Evolutionary conservation across 2,113 vertebrate species (phyloP).

Genomic region (Origma solitaria): DNA sequence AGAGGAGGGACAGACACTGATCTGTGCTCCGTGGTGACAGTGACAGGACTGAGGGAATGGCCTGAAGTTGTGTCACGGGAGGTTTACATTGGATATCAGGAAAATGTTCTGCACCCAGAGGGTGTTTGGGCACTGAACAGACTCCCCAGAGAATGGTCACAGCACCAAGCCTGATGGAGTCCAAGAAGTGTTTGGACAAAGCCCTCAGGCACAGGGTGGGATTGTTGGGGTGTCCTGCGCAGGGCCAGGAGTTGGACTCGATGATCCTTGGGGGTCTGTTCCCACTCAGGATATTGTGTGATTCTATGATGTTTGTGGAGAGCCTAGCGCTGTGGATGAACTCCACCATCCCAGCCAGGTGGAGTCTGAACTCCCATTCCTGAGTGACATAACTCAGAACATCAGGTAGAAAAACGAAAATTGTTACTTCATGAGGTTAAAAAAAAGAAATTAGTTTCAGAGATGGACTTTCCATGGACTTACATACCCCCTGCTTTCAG

Average conservation of each 20-base stretch:
- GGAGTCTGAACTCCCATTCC: not conserved
- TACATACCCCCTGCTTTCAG: not conserved
- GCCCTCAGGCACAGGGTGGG: fast-evolving
- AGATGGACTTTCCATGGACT: fast-evolving
- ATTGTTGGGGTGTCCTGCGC: not conserved
- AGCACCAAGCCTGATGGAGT: not conserved
- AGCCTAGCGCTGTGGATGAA: not conserved
- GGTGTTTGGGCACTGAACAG: not conserved
- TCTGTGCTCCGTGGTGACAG: not conserved
- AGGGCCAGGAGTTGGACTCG: not conserved
- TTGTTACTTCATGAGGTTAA: fast-evolving
- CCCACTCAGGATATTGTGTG: not conserved
- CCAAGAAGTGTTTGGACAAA: not conserved
- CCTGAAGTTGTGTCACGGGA: fast-evolving
- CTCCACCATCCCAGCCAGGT: not conserved
- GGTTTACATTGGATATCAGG: fast-evolving
- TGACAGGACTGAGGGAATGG: fast-evolving
- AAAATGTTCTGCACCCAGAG: not conserved
- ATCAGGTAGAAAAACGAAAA: not conserved
- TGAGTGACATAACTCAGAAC: fast-evolving
- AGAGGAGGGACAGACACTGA: too few relatives aligned
- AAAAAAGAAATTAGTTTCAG: too few relatives aligned
- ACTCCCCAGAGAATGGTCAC: not conserved
- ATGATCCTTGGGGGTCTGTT: not conserved
- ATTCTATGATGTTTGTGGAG: not conserved